Conservation (phyloP, 2,888 invertebrate species). For the Parnassius mnemosyne region DNA sequence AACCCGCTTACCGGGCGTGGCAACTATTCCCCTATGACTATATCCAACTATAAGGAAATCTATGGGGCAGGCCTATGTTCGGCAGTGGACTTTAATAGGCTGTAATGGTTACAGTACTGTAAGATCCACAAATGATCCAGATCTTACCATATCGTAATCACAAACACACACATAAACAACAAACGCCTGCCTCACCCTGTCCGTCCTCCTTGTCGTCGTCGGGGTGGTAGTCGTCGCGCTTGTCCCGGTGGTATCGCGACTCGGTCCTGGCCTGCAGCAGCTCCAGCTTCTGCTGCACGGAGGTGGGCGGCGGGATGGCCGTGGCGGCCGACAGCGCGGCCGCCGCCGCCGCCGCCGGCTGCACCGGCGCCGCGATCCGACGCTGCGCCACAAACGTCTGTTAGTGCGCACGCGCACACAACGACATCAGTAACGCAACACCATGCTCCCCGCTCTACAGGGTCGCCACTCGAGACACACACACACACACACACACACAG, state of each 20-base stretch:
- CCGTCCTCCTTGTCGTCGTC: constrained; percentile 60
- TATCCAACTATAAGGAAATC: no score
- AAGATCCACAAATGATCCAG: no score
- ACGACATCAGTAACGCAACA: not conserved
- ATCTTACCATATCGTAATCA: no score
- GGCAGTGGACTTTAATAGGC: no score
- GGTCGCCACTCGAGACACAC: not conserved
- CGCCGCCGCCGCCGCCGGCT: constrained; percentile 74
- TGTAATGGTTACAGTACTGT: no score
- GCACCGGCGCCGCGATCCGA: constrained; percentile 72
- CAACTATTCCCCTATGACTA: no score
- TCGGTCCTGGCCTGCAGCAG: constrained; percentile 69
- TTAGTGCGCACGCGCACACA: constrained; percentile 20
- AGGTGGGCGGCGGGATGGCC: constrained; percentile 72
- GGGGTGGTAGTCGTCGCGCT: constrained; percentile 47
- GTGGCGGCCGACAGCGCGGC: constrained; percentile 74
- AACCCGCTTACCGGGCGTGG: no score
- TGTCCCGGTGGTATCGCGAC: constrained; percentile 57
- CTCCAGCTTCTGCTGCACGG: constrained; percentile 74
- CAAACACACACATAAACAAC: not conserved
- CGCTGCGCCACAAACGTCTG: constrained; percentile 75
- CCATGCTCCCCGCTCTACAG: no score
- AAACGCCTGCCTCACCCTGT: constrained; percentile 41
- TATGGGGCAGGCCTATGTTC: no score
- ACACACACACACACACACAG: no score